Conservation (phyloP, 1,140 invertebrate species). For the Lepidurus packardi region DNA sequence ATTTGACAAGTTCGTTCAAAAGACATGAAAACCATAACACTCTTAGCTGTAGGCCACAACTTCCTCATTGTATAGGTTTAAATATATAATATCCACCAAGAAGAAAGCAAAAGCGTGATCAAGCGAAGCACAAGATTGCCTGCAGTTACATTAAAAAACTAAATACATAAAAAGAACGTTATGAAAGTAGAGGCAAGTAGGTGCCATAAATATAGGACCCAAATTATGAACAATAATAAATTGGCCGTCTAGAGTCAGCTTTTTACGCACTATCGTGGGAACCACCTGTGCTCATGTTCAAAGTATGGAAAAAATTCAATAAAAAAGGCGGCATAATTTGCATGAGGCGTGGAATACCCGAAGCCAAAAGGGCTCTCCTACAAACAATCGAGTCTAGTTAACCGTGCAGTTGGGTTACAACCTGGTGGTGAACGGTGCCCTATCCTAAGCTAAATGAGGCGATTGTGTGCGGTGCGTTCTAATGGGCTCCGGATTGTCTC, state of each 20-base stretch:
- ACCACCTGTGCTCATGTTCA: not conserved
- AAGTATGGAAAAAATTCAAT: not conserved
- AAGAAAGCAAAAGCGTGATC: not conserved
- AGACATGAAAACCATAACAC: no score
- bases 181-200: no score
- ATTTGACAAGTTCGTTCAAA: no score
- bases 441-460: not conserved
- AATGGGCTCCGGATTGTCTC: not conserved
- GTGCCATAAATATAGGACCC: no score
- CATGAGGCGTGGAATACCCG: not conserved
- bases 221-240: no score
- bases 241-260: no score
- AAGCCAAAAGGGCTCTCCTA: not conserved
- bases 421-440: not conserved
- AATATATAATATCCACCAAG: not conserved
- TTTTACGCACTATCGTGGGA: not conserved
- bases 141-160: not conserved
- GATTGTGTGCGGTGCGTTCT: slow-evolving; percentile 13
- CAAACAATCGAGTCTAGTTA: slow-evolving; percentile 8
- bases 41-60: no score
- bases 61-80: not conserved
- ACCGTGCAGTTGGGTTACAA: not conserved
- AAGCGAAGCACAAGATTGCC: not conserved
- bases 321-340: not conserved
- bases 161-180: no score